Conservation (phyloP, 2,797 vertebrate species). For the Lateolabrax maculatus region DNA sequence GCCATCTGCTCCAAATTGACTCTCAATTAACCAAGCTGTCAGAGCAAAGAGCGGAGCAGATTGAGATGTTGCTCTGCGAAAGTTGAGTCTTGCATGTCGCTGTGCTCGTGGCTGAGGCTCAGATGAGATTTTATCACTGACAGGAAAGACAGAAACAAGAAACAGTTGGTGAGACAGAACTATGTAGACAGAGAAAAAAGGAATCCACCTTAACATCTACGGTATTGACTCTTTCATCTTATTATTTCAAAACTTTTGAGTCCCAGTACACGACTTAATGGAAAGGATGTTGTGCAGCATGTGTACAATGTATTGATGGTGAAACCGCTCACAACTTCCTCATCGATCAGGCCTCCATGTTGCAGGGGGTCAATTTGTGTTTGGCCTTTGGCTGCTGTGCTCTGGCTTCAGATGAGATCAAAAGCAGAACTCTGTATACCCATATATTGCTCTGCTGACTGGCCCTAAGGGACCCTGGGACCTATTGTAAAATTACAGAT, state of each 20-base stretch:
- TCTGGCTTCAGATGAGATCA: conserved; percentile 37
- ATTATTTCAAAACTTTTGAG: not conserved
- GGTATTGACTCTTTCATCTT: not conserved
- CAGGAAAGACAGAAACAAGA: conserved; percentile 9
- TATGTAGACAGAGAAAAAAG: too few relatives aligned
- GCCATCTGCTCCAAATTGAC: conserved; percentile 76
- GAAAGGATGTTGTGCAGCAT: not conserved
- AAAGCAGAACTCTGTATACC: conserved; percentile 36
- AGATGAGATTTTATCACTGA: conserved; percentile 49
- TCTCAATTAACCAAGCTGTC: conserved; percentile 65
- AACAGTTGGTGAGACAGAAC: not conserved
- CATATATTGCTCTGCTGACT: conserved; percentile 15
- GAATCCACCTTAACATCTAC: not conserved
- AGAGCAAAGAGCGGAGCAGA: conserved; percentile 31
- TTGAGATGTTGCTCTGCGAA: conserved; percentile 25
- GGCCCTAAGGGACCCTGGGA: conserved; percentile 17
- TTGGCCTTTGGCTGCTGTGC: conserved; percentile 33
- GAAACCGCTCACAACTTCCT: conserved; percentile 43
- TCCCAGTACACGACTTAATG: not conserved
- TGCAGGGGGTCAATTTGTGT: conserved; percentile 42
- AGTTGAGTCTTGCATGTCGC: not conserved
- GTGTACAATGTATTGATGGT: conserved; percentile 2
- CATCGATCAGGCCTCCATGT: conserved; percentile 25
- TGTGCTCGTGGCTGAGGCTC: not conserved
- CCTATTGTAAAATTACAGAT: not conserved